Conservation (phyloP, 2,888 invertebrate species). For the Cantharis rustica region DNA sequence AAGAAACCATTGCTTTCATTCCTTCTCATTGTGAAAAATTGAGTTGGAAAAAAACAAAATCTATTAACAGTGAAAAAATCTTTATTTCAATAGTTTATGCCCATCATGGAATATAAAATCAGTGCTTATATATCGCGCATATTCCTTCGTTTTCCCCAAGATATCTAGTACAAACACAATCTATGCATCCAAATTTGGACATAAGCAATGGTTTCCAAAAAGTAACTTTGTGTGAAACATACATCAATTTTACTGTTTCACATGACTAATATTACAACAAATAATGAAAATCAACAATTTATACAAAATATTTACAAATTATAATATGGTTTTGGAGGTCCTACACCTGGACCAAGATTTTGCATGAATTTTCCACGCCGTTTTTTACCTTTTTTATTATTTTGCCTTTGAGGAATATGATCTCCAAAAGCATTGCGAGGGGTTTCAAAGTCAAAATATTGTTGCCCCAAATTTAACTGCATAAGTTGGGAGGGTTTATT, state of each 20-base stretch:
- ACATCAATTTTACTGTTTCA: neutral
- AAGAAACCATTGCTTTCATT: neutral
- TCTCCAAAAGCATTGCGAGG: neutral
- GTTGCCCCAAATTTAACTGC: neutral
- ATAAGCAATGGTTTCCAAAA: neutral
- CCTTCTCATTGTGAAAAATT: neutral
- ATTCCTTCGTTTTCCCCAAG: neutral
- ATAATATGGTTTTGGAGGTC: neutral
- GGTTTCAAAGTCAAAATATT: neutral
- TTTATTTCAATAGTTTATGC: too few species aligned
- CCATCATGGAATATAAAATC: too few species aligned
- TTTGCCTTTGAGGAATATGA: neutral
- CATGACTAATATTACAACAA: neutral
- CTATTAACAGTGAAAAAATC: too few species aligned
- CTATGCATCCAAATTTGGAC: neutral
- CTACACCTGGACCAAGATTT: neutral
- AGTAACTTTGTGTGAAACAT: neutral
- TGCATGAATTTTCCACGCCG: neutral
- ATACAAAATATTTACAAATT: neutral
- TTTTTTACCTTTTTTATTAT: neutral
- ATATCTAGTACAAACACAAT: neutral
- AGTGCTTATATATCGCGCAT: too few species aligned
- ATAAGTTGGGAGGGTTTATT: neutral
- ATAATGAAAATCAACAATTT: neutral
- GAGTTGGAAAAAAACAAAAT: neutral